Percentiles rank a stretch among this genome's conserved stretches.
Conservation (phyloP, 2,888 invertebrate species). For the Galerucella calmariensis region DNA sequence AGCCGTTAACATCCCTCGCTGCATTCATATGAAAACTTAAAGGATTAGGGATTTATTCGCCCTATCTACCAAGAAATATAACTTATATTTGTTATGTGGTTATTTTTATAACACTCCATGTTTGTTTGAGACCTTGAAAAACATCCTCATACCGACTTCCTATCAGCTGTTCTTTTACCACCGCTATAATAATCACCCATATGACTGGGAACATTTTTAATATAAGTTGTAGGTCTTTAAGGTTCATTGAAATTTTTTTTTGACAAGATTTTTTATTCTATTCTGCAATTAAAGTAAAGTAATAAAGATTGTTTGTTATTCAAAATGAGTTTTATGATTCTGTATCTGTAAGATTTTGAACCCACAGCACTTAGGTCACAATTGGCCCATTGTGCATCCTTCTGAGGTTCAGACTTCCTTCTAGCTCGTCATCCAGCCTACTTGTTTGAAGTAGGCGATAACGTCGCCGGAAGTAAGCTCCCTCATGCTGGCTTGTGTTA, state of each 20-base stretch:
- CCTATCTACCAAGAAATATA: slow-evolving; percentile 7
- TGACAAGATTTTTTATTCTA: neutral
- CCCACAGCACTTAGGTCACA: too few species aligned
- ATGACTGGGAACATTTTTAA: slow-evolving; percentile 9
- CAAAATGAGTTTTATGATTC: too few species aligned
- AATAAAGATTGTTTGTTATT: too few species aligned
- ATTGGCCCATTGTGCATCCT: too few species aligned
- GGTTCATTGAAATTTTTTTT: neutral
- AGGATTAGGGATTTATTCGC: slow-evolving; percentile 7
- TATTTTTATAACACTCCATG: slow-evolving; percentile 25
- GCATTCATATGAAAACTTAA: neutral
- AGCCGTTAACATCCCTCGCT: neutral
- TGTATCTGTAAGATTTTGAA: too few species aligned
- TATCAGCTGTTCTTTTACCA: slow-evolving; percentile 32
- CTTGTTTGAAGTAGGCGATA: too few species aligned
- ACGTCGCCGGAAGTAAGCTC: too few species aligned
- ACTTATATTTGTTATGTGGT: slow-evolving; percentile 4
- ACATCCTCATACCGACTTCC: slow-evolving; percentile 25
- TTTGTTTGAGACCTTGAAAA: slow-evolving; percentile 21
- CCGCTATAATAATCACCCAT: slow-evolving; percentile 9
- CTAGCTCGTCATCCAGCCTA: too few species aligned
- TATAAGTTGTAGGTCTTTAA: neutral
- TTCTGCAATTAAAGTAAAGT: too few species aligned
- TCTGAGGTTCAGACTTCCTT: too few species aligned
- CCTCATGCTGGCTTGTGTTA: too few species aligned